A percentile compares a stretch with the other conserved stretches of the same genome.
phyloP scores from a whole-genome alignment of 2,113 vertebrate species.

The Chinchilla lanigera region DNA sequence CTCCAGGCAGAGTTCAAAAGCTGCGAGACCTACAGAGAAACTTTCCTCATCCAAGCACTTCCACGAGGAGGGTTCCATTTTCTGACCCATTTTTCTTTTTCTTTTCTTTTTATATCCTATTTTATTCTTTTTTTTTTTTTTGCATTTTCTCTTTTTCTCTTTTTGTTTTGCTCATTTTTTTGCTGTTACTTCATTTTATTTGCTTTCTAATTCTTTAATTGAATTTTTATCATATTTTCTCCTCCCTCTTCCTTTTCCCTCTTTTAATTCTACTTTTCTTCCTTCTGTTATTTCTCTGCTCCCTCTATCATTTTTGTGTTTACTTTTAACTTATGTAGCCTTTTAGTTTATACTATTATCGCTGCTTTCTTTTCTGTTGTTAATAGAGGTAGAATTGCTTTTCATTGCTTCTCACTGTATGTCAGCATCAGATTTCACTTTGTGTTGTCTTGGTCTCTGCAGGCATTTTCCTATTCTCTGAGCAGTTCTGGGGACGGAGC shows the following conservation, averaged over 20 bases:
- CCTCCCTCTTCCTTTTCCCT: neutral
- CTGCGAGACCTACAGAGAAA: neutral
- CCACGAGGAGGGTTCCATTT: neutral
- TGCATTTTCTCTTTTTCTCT: neutral
- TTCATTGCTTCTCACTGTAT: neutral
- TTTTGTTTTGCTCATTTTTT: neutral
- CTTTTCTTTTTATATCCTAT: neutral
- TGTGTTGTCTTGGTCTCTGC: neutral
- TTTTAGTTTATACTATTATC: neutral
- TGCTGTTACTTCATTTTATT: neutral
- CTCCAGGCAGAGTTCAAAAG: neutral
- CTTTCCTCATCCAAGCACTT: neutral
- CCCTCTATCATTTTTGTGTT: neutral
- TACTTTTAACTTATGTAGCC: neutral
- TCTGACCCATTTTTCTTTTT: neutral
- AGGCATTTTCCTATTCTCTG: neutral
- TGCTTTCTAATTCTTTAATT: neutral
- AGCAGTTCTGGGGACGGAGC: neutral
- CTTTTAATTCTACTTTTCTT: neutral
- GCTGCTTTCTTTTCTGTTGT: neutral
- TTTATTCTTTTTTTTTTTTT: neutral
- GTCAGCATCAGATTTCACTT: neutral
- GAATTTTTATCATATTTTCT: neutral
- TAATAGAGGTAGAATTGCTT: neutral
- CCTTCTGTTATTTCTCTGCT: neutral